Conservation (phyloP, 2,888 invertebrate species). For the Pterobdella sp. region DNA sequence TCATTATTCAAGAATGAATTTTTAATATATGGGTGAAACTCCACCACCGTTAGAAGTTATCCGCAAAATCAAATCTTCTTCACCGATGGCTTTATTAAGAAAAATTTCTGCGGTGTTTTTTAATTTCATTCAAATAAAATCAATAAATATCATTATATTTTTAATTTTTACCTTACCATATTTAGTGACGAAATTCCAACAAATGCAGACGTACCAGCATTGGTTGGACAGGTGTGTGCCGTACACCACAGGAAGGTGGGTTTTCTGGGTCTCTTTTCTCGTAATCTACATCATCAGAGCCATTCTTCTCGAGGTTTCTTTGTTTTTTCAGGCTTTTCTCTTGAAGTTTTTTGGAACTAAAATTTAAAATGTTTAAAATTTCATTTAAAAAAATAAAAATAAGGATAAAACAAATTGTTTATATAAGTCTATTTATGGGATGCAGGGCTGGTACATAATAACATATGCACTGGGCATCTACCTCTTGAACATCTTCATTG, state of each 20-base stretch:
- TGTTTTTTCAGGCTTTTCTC: neutral
- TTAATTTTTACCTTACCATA: neutral
- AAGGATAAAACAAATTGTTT: slow-evolving; percentile 4
- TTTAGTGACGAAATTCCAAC: neutral
- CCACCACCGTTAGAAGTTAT: slow-evolving; percentile 19
- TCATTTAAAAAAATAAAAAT: neutral
- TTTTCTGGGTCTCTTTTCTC: slow-evolving; percentile 22
- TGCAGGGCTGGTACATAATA: slow-evolving; percentile 97
- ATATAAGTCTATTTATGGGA: slow-evolving; percentile 40
- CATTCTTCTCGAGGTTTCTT: slow-evolving; percentile 29
- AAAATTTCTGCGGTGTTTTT: slow-evolving; percentile 17
- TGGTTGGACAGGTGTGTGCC: slow-evolving; percentile 31
- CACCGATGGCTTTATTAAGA: slow-evolving; percentile 26
- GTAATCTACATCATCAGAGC: slow-evolving; percentile 29
- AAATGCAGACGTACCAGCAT: slow-evolving; percentile 30
- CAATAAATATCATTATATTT: neutral
- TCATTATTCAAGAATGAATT: neutral
- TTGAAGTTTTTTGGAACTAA: neutral
- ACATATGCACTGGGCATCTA: slow-evolving; percentile 98
- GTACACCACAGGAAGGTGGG: slow-evolving; percentile 28
- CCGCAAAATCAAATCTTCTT: slow-evolving; percentile 17
- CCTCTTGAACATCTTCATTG: slow-evolving; percentile 96
- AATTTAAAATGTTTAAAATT: neutral
- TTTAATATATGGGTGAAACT: slow-evolving; percentile 9
- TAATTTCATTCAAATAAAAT: neutral